phyloP scores from a whole-genome alignment of 2,888 invertebrate species.

The Prostheceraeus crozeri region DNA sequence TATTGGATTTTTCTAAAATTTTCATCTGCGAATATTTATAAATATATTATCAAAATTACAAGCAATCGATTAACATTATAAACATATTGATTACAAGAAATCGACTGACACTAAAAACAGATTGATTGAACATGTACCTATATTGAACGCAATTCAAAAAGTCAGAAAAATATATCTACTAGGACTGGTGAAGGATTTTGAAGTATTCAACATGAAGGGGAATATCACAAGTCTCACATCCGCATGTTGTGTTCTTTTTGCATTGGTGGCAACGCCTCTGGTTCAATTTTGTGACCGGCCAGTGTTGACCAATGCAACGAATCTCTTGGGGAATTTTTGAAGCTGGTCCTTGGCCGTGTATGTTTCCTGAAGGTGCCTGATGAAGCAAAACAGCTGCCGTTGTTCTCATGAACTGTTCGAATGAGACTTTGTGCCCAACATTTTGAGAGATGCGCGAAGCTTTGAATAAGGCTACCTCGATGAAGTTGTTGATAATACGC shows the following conservation, averaged over 20 bases:
- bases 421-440: slow-evolving; percentile 7
- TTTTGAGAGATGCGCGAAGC: background rate
- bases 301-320: background rate
- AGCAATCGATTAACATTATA: no score
- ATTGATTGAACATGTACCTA: no score
- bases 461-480: slow-evolving; percentile 14
- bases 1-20: no score
- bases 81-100: no score
- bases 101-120: no score
- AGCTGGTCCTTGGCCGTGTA: background rate
- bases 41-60: no score
- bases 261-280: background rate
- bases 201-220: slow-evolving; percentile 13
- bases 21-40: no score
- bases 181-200: slow-evolving; percentile 11
- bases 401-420: background rate
- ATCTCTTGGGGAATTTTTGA: background rate
- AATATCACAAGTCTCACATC: slow-evolving; percentile 18
- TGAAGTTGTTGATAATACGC: slow-evolving; percentile 16
- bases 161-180: no score
- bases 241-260: slow-evolving; percentile 24
- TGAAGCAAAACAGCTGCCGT: slow-evolving; percentile 6
- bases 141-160: no score
- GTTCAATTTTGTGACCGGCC: slow-evolving; percentile 10
- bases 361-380: background rate